Base-by-base conservation (phyloP, 2,113 vertebrate genomes). In the Typhlomys cinereus region DNA sequence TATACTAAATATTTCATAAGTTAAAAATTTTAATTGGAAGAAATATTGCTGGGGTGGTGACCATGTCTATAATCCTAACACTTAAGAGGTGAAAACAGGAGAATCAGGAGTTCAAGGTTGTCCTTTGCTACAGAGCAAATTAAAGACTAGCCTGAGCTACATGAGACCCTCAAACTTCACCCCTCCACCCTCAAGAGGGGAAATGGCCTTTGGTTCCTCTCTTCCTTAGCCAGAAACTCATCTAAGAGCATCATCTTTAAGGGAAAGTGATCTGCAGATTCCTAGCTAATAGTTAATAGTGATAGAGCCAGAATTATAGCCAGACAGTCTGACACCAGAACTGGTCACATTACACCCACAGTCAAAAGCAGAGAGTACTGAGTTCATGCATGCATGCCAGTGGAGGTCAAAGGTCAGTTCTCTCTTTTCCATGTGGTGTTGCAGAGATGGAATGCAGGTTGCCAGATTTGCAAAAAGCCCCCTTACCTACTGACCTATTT, bases 21-120 rank as follows among this genome's bases (percentile, higher is more conserved):
- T 87, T 64, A 88, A 82, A 59, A 89, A 69, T 83, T 67, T 89
- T 54, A 95, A 74, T 85, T 76, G 46, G 15, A 73, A 46, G 66
- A 74, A 79, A 69, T 79, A 84, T 11, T 82, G 59, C 10, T 62
- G 36, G 29, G 23, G 18, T 62, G 29, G 29, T 44, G 18, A 29
- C 54, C 34, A 34, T 20, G 14, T 31, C 36, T 74, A 4, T 86
- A 48, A 27, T 57, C 34, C 62, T 34, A 67, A 62, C 4, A 23
- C 59, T 64, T 64, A 4, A 44, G 79, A 64, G 20, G 27, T 15
- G 11, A 31, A 48, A 1, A 3, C 20, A 62, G 41, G 41, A 61
- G 17, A 59, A 48, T 64, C 62, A 46, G 41, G 44, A 48, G 17
- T 64, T 64, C 41, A 48, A 64, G 61, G 29, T n/a, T 31, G 48